Conservation (phyloP, 2,797 vertebrate genomes). For the Pseudomugil gertrudae region DNA sequence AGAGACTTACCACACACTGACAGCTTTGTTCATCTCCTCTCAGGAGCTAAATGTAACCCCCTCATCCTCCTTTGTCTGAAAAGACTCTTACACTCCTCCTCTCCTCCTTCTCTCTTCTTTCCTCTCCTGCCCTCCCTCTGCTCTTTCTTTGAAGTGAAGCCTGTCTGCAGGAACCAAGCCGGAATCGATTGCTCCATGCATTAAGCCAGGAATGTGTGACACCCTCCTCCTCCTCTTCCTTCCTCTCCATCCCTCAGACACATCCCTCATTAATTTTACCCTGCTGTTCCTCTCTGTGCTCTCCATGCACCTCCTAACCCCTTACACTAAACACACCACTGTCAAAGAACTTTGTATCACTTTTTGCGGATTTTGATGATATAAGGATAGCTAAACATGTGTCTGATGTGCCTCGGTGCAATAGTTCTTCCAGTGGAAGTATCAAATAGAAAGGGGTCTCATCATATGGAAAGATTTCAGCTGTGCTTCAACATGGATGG, state of each 20-base stretch:
- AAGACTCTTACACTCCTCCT: conserved; percentile 23
- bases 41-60: conserved; percentile 28
- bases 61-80: conserved; percentile 33
- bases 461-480: no score
- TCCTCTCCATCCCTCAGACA: conserved; percentile 39
- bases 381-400: background rate
- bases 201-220: conserved; percentile 80
- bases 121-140: conserved; percentile 44
- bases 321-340: background rate
- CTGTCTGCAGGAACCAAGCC: conserved; percentile 67
- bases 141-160: conserved; percentile 68
- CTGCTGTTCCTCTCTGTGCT: conserved; percentile 15
- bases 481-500: no score
- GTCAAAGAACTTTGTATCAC: conserved; percentile 11
- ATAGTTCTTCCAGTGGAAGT: no score
- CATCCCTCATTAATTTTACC: conserved; percentile 40
- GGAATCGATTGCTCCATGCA: conserved; percentile 79
- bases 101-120: conserved; percentile 30
- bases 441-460: no score
- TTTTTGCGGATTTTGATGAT: conserved; percentile 1
- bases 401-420: no score
- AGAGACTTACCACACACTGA: conserved; percentile 62
- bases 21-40: conserved; percentile 74
- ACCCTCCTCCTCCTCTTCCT: conserved; percentile 54
- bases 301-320: background rate